Percentiles rank a stretch among this genome's conserved stretches.
Evolutionary conservation across 2,113 vertebrate genomes (phyloP).

Genomic region (Physeter macrocephalus): DNA sequence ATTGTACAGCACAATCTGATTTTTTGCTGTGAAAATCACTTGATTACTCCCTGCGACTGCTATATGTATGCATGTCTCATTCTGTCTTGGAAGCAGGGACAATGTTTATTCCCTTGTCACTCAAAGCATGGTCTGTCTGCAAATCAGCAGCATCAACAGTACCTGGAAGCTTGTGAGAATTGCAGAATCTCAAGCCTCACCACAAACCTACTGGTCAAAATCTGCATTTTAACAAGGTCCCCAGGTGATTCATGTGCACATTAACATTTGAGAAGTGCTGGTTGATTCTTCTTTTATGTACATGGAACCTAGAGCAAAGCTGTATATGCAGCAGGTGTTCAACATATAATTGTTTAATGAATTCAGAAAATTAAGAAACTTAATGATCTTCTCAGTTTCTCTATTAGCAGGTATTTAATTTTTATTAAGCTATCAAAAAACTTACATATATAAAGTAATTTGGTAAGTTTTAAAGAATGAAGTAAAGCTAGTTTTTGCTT

Average conservation of each 20-base stretch:
- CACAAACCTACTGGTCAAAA: not conserved
- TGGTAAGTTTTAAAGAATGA: slow-evolving; percentile 17
- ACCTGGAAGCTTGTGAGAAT: not conserved
- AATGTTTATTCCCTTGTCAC: not conserved
- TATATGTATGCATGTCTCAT: not conserved
- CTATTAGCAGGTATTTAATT: slow-evolving; percentile 21
- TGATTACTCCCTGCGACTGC: not conserved
- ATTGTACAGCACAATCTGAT: slow-evolving; percentile 19
- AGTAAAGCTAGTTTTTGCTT: slow-evolving; percentile 3
- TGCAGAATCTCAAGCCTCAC: not conserved
- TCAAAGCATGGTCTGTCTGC: not conserved
- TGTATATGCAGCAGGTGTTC: not conserved
- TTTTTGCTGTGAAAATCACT: slow-evolving; percentile 15
- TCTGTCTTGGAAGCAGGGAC: not conserved
- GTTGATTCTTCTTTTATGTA: slow-evolving; percentile 12
- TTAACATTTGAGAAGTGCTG: not conserved
- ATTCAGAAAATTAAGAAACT: slow-evolving; percentile 33
- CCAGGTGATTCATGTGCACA: not conserved
- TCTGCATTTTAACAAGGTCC: not conserved
- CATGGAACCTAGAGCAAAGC: not conserved
- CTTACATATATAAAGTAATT: not conserved
- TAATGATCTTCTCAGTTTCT: not conserved
- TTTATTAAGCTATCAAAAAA: slow-evolving; percentile 42
- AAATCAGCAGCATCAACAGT: not conserved
- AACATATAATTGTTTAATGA: slow-evolving; percentile 21